Evolutionary conservation across 2,113 vertebrate species (phyloP).

Genomic region (Mobula birostris): DNA sequence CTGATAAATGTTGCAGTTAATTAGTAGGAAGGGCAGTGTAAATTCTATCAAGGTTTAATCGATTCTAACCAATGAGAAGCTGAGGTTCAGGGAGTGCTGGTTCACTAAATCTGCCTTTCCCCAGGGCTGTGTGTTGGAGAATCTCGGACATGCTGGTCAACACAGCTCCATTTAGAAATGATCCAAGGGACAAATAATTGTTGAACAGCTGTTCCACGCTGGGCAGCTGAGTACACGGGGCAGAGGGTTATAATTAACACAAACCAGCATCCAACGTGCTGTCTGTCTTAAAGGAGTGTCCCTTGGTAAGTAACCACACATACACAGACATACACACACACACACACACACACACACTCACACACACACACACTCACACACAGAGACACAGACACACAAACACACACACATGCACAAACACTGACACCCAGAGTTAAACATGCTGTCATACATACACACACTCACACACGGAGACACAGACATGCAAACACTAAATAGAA

Average conservation of each 20-base stretch:
- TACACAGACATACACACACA: neutral
- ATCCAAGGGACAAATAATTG: constrained; percentile 75
- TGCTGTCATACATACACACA: neutral
- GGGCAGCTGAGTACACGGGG: constrained; percentile 52
- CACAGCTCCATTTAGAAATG: constrained; percentile 68
- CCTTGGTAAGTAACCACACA: neutral
- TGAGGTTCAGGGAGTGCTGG: too few relatives aligned
- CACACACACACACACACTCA: neutral
- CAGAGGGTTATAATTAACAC: constrained; percentile 3
- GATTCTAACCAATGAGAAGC: neutral
- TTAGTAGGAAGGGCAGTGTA: neutral
- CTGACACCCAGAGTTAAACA: too few relatives aligned
- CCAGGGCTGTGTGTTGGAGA: too few relatives aligned
- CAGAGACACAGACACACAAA: too few relatives aligned
- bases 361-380: too few relatives aligned
- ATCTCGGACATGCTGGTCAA: constrained; percentile 55
- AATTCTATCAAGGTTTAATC: neutral
- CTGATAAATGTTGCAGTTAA: neutral
- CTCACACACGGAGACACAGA: too few relatives aligned
- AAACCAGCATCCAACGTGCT: too few relatives aligned
- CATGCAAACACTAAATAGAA: neutral
- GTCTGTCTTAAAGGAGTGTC: neutral
- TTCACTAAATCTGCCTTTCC: too few relatives aligned
- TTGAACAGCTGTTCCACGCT: constrained; percentile 79
- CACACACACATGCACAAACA: neutral